Conservation (phyloP, 1,140 invertebrate genomes). For the Drosophila cardini region DNA sequence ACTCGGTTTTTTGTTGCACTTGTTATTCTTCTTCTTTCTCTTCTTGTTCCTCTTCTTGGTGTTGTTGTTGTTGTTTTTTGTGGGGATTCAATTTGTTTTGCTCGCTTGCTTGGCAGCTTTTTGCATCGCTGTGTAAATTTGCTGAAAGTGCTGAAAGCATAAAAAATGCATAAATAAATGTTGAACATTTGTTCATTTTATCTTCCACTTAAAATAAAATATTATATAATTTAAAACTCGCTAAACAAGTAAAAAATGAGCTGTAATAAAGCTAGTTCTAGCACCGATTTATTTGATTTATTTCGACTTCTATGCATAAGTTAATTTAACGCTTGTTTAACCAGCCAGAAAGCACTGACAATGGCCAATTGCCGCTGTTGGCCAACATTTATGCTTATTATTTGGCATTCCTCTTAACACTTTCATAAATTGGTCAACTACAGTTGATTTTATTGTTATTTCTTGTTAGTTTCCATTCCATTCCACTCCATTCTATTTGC, state of each 20-base stretch:
- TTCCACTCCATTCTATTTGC: slow-evolving; percentile 66
- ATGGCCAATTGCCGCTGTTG: slow-evolving; percentile 18
- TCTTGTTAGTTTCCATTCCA: slow-evolving; percentile 38
- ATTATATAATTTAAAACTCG: background rate
- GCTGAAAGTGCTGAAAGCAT: slow-evolving; percentile 48
- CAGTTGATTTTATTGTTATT: slow-evolving; percentile 30
- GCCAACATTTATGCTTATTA: slow-evolving; percentile 33
- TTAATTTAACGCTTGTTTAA: slow-evolving; percentile 53
- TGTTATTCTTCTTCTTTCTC: slow-evolving; percentile 6
- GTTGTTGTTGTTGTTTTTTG: slow-evolving; percentile 17
- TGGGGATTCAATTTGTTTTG: slow-evolving; percentile 34
- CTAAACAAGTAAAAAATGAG: slow-evolving; percentile 61
- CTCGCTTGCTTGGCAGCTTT: slow-evolving; percentile 32
- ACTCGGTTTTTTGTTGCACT: slow-evolving; percentile 25
- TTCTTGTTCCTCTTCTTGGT: slow-evolving; percentile 10
- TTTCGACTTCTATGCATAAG: slow-evolving; percentile 64
- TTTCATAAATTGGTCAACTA: slow-evolving; percentile 53
- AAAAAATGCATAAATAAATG: slow-evolving; percentile 33
- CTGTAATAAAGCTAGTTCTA: slow-evolving; percentile 68
- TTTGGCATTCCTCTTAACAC: slow-evolving; percentile 71
- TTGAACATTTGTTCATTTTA: slow-evolving; percentile 47
- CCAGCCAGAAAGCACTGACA: slow-evolving; percentile 18
- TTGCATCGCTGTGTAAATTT: slow-evolving; percentile 48
- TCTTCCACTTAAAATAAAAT: background rate
- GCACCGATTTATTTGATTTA: slow-evolving; percentile 72